These are phyloP conservation scores for Acomys russatus DNA, from an alignment of 2,797 vertebrate genomes.

Conservation along the genomic window DNA sequence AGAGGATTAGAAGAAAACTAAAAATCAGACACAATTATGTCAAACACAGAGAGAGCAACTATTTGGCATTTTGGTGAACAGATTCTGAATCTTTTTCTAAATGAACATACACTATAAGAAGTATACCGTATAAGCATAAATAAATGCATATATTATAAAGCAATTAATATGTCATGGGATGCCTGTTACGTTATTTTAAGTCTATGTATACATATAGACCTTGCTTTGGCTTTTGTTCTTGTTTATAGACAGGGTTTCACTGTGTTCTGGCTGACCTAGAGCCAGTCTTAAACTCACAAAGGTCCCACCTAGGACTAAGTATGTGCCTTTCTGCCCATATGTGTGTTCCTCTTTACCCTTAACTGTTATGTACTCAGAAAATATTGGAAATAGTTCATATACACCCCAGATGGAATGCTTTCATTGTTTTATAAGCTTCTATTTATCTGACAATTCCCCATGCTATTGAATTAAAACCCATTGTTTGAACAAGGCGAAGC, in stretches of 20 bases:
- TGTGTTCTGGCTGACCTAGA: not conserved
- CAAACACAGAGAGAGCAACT: not conserved
- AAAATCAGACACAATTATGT: not conserved
- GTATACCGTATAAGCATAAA: not conserved
- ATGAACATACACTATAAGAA: not conserved
- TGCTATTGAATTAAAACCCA: slow-evolving; percentile 19
- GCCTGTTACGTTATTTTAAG: slow-evolving; percentile 5
- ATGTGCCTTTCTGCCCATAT: no score
- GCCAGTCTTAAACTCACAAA: not conserved
- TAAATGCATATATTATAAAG: slow-evolving; percentile 5
- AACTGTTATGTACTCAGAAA: not conserved
- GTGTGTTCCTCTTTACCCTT: not conserved
- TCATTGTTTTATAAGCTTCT: slow-evolving; percentile 6
- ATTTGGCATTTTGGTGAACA: not conserved
- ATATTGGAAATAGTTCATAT: not conserved
- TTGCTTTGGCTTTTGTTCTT: not conserved
- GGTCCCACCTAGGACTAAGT: not conserved
- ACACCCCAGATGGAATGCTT: not conserved
- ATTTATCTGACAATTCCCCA: not conserved
- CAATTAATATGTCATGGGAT: not conserved
- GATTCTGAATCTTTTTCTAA: slow-evolving; percentile 13
- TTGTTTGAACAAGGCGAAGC: slow-evolving; percentile 24
- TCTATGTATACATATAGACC: not conserved
- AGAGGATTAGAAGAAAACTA: slow-evolving; percentile 33
- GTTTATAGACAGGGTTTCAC: not conserved